These are phyloP conservation scores for Epistrophe eligans DNA, from an alignment of 2,888 invertebrate genomes.

Conservation along the genomic window DNA sequence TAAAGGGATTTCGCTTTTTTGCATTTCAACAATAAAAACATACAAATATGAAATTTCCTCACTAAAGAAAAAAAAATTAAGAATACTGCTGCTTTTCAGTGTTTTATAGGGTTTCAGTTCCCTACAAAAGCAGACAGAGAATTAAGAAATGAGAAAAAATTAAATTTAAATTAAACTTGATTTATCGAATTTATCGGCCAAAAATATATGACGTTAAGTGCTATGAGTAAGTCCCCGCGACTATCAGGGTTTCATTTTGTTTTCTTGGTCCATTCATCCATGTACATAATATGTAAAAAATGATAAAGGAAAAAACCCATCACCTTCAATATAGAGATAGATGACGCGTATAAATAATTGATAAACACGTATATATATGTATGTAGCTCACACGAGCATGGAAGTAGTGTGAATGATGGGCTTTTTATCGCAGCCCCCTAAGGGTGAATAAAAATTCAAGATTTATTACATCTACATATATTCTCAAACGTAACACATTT, in stretches of 20 bases:
- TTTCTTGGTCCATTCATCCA: constrained; percentile 9
- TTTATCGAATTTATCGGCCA: too few relatives aligned
- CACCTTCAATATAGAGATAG: not conserved
- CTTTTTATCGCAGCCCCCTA: constrained; percentile 8
- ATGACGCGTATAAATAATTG: constrained; percentile 29
- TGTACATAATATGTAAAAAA: not conserved
- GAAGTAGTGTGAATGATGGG: constrained; percentile 6
- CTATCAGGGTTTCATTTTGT: not conserved
- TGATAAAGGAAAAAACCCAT: not conserved
- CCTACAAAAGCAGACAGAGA: too few relatives aligned
- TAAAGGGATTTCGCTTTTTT: too few relatives aligned
- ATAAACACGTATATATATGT: not conserved
- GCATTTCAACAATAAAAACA: too few relatives aligned
- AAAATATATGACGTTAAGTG: not conserved
- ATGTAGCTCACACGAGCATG: not conserved
- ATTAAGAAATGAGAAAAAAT: too few relatives aligned
- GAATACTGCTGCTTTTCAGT: too few relatives aligned
- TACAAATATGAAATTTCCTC: too few relatives aligned
- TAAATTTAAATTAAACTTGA: too few relatives aligned
- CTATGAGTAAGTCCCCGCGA: not conserved
- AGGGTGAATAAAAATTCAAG: constrained; percentile 34
- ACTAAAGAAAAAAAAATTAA: too few relatives aligned
- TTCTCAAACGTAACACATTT: constrained; percentile 27
- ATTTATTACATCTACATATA: constrained; percentile 30
- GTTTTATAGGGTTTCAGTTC: too few relatives aligned